These are phyloP conservation scores for Manduca sexta DNA, from an alignment of 1,140 invertebrate genomes.

Conservation along the genomic window DNA sequence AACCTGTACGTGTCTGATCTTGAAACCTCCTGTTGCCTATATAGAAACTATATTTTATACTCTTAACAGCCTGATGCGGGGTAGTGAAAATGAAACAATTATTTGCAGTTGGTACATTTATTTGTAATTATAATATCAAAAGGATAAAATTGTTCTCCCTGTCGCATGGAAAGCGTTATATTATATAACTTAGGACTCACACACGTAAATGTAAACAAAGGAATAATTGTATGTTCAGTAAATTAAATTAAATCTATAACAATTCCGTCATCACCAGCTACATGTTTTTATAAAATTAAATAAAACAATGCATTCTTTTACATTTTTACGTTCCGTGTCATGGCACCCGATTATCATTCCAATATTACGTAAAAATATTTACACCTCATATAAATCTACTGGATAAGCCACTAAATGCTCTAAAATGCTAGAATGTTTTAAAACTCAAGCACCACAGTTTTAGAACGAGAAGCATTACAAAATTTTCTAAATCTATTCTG, in stretches of 20 bases:
- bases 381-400: conserved; percentile 15
- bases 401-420: conserved; percentile 54
- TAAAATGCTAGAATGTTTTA: conserved; percentile 55
- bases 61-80: no score
- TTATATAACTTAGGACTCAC: conserved; percentile 12
- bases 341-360: conserved; percentile 38
- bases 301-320: no score
- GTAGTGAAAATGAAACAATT: not conserved
- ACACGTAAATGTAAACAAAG: not conserved
- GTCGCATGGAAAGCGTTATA: not conserved
- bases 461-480: not conserved
- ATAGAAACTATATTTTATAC: no score
- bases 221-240: not conserved
- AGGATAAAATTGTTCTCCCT: conserved; percentile 1
- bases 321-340: conserved; percentile 22
- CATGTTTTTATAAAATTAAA: no score
- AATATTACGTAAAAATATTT: conserved; percentile 30
- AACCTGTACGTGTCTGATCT: no score
- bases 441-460: conserved; percentile 49
- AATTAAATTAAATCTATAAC: conserved; percentile 12
- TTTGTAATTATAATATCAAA: conserved; percentile 5
- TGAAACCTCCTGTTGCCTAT: no score
- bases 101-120: not conserved
- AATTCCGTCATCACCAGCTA: not conserved
- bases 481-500: not conserved